Percentiles rank a stretch among this genome's conserved stretches.
phyloP scores from a whole-genome alignment of 1,140 invertebrate species.

The Brachionus koreanus region DNA sequence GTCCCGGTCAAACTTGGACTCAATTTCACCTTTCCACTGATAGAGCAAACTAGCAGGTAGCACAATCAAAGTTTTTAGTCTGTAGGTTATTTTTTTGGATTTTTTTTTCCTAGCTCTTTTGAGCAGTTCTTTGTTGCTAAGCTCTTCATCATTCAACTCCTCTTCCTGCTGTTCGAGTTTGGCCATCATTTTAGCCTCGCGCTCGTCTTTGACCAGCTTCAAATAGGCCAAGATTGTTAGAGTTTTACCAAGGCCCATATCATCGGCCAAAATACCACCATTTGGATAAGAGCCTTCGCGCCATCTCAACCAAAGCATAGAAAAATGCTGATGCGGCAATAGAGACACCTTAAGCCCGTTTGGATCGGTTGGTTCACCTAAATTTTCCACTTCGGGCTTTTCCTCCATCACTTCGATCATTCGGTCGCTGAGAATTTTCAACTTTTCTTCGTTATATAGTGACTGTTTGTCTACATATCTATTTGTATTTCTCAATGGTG shows the following conservation, averaged over 20 bases:
- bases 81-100: neutral
- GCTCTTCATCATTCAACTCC: conserved; percentile 46
- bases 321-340: conserved; percentile 81
- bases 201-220: conserved; percentile 88
- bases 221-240: conserved; percentile 95
- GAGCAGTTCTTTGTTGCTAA: conserved; percentile 45
- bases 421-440: conserved; percentile 6
- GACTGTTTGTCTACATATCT: neutral
- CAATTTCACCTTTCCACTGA: conserved; percentile 82
- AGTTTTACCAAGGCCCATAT: conserved; percentile 99
- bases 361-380: neutral
- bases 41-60: conserved; percentile 71
- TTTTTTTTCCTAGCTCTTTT: neutral
- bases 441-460: neutral
- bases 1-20: conserved; percentile 64
- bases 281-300: conserved; percentile 74
- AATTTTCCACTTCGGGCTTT: conserved; percentile 9
- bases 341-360: conserved; percentile 60
- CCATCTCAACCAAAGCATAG: conserved; percentile 81
- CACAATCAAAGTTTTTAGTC: conserved; percentile 69
- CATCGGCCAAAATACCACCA: conserved; percentile 94
- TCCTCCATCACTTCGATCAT: conserved; percentile 33
- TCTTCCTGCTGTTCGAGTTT: conserved; percentile 68
- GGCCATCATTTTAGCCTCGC: conserved; percentile 62
- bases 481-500: neutral